Conservation (phyloP, 2,113 vertebrate genomes). For the Hemicordylus capensis region DNA sequence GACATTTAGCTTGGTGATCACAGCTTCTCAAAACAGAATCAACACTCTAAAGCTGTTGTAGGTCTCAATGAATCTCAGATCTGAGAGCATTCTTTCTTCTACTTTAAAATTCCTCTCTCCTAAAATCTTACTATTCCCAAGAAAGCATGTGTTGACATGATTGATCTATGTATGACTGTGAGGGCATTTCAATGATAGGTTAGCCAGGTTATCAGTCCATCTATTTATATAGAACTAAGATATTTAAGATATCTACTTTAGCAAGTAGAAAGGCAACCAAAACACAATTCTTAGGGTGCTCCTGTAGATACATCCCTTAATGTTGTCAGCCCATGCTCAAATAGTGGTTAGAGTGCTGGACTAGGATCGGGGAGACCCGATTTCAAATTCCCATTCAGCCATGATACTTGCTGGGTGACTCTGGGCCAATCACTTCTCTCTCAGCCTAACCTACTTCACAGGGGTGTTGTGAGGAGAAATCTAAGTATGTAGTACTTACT, state of each 20-base stretch:
- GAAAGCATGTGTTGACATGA: too few species aligned
- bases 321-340: not conserved
- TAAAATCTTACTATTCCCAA: not conserved
- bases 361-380: too few species aligned
- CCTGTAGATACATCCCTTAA: not conserved
- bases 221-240: not conserved
- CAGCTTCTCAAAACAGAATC: too few species aligned
- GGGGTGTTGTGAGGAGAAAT: too few species aligned
- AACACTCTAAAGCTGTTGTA: not conserved
- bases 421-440: too few species aligned
- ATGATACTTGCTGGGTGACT: too few species aligned
- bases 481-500: too few species aligned
- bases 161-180: not conserved
- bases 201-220: not conserved
- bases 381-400: too few species aligned
- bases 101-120: not conserved
- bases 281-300: not conserved
- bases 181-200: not conserved
- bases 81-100: not conserved
- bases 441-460: too few species aligned
- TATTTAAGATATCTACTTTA: not conserved
- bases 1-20: too few species aligned
- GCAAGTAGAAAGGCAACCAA: not conserved
- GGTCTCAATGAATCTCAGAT: not conserved
- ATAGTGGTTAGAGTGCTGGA: too few species aligned